Evolutionary conservation across 2,797 vertebrate species (phyloP).

Genomic region (Sarcoramphus papa): DNA sequence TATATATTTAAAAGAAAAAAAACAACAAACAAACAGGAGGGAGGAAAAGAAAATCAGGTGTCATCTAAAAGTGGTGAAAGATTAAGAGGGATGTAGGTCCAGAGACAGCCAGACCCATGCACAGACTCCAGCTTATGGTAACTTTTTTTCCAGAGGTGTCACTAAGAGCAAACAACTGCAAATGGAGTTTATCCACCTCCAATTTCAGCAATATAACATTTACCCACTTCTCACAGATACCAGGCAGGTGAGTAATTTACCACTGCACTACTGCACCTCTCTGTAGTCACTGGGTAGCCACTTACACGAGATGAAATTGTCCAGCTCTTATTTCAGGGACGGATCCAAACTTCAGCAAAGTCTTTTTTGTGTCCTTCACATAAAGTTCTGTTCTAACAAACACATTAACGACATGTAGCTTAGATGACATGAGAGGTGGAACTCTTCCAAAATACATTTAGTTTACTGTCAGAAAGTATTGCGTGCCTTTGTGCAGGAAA

Average conservation of each 20-base stretch:
- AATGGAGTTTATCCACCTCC: neutral
- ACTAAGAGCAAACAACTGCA: neutral
- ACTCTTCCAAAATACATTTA: constrained; percentile 35
- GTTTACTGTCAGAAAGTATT: constrained; percentile 45
- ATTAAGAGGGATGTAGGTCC: neutral
- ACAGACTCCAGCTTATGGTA: neutral
- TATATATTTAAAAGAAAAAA: neutral
- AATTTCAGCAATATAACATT: neutral
- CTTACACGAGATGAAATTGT: neutral
- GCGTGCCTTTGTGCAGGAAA: constrained; percentile 36
- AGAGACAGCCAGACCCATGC: neutral
- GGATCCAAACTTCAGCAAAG: neutral
- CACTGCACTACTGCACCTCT: neutral
- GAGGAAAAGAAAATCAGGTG: neutral
- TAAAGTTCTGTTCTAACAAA: constrained; percentile 3
- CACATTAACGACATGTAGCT: neutral
- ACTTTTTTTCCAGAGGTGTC: constrained; percentile 14
- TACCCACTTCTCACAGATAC: neutral
- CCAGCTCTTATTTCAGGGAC: neutral
- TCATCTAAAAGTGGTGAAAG: neutral
- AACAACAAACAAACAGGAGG: neutral
- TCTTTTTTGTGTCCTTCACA: neutral
- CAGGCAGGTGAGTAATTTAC: constrained; percentile 20
- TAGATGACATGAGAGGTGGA: constrained; percentile 21
- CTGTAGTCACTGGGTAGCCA: neutral